These are phyloP conservation scores for Metaphire vulgaris DNA, from an alignment of 1,140 invertebrate species.

Conservation along the genomic window DNA sequence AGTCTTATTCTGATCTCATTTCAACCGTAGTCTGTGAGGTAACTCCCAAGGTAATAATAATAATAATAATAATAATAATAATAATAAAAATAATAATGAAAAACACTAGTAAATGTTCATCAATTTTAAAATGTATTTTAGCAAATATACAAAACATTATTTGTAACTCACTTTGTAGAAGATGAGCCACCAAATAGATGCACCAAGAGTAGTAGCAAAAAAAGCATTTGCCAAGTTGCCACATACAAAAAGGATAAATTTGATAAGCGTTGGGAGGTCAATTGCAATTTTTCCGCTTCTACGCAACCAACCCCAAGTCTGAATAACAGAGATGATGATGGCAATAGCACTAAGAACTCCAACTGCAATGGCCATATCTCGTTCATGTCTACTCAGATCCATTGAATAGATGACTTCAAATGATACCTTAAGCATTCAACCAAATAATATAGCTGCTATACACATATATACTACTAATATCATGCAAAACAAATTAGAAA, in stretches of 20 bases:
- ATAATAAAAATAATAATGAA: no score
- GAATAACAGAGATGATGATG: slow-evolving; percentile 59
- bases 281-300: slow-evolving; percentile 49
- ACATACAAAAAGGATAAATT: slow-evolving; percentile 60
- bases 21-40: no score
- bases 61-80: no score
- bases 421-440: no score
- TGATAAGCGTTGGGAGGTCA: slow-evolving; percentile 56
- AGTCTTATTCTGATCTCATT: no score
- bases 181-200: slow-evolving; percentile 62
- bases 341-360: slow-evolving; percentile 60
- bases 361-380: slow-evolving; percentile 57
- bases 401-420: slow-evolving; percentile 60
- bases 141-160: no score
- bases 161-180: slow-evolving; percentile 65
- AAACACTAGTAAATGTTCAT: no score
- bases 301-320: slow-evolving; percentile 61
- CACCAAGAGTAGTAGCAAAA: slow-evolving; percentile 60
- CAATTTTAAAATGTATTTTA: no score
- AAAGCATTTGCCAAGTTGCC: slow-evolving; percentile 64
- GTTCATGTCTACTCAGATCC: slow-evolving; percentile 49
- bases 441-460: no score
- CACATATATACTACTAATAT: no score
- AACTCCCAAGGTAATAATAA: no score
- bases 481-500: no score